Evolutionary conservation across 2,113 vertebrate species (phyloP).

Genomic region (Cavia porcellus): DNA sequence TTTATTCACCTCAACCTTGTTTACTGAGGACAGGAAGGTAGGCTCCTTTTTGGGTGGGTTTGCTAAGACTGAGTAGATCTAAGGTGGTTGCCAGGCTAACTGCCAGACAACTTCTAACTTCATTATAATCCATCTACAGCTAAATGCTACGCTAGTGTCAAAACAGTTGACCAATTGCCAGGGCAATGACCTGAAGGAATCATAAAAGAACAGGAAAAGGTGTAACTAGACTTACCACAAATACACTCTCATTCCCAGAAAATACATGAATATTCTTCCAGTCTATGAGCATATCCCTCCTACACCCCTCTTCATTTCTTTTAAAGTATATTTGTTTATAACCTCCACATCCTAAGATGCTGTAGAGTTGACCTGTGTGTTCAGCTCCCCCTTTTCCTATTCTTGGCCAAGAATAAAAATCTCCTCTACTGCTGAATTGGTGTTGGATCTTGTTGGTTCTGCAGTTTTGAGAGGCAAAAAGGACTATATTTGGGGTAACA

Average conservation of each 20-base stretch:
- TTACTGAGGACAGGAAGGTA: not conserved
- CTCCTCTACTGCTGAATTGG: not conserved
- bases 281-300: not conserved
- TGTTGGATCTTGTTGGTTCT: not conserved
- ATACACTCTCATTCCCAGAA: not conserved
- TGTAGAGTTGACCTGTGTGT: not conserved
- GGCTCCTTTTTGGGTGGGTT: not conserved
- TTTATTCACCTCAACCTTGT: not conserved
- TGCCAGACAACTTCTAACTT: not conserved
- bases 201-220: not conserved
- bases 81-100: not conserved
- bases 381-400: not conserved
- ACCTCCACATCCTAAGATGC: not conserved
- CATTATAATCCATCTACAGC: not conserved
- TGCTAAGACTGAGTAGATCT: not conserved
- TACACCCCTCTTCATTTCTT: not conserved
- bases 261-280: not conserved
- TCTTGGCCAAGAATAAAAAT: not conserved
- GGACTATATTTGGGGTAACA: not conserved
- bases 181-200: not conserved
- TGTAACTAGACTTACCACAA: not conserved
- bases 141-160: not conserved
- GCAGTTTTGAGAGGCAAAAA: not conserved
- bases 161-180: not conserved
- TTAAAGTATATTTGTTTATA: not conserved